These are phyloP conservation scores for Catajapyx aquilonaris DNA, from an alignment of 1,140 invertebrate species.

Conservation along the genomic window DNA sequence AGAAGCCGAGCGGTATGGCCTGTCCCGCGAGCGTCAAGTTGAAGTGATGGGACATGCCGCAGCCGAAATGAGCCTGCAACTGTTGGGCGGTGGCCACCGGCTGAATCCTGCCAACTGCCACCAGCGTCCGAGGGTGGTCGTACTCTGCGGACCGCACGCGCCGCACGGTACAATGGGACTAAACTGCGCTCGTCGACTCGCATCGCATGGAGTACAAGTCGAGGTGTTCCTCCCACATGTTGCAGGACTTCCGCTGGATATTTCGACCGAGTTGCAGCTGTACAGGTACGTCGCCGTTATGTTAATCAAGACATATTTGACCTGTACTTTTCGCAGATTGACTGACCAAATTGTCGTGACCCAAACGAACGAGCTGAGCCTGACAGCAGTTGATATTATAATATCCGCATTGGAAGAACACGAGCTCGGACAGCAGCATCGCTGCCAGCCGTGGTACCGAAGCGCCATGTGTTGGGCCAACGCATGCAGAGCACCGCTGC, in stretches of 20 bases:
- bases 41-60: slow-evolving; percentile 55
- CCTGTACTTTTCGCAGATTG: background rate
- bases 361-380: no score
- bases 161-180: slow-evolving; percentile 46
- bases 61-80: slow-evolving; percentile 51
- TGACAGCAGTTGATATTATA: no score
- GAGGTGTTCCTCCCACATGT: slow-evolving; percentile 38
- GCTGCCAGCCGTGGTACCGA: slow-evolving; percentile 23
- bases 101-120: slow-evolving; percentile 60
- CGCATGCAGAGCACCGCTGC: slow-evolving; percentile 47
- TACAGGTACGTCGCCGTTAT: no score
- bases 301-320: no score
- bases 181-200: slow-evolving; percentile 48
- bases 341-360: no score
- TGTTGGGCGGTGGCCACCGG: slow-evolving; percentile 46
- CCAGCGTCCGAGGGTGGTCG: slow-evolving; percentile 52
- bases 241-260: slow-evolving; percentile 14
- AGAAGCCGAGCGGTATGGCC: slow-evolving; percentile 38
- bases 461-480: slow-evolving; percentile 37
- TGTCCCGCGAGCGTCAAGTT: slow-evolving; percentile 40
- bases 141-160: slow-evolving; percentile 46
- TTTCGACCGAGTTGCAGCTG: slow-evolving; percentile 32
- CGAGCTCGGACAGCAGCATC: no score
- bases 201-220: slow-evolving; percentile 56
- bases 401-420: no score